Percentiles rank a stretch among this genome's conserved stretches.
phyloP scores from a whole-genome alignment of 2,113 vertebrate species.

The Eira barbara region DNA sequence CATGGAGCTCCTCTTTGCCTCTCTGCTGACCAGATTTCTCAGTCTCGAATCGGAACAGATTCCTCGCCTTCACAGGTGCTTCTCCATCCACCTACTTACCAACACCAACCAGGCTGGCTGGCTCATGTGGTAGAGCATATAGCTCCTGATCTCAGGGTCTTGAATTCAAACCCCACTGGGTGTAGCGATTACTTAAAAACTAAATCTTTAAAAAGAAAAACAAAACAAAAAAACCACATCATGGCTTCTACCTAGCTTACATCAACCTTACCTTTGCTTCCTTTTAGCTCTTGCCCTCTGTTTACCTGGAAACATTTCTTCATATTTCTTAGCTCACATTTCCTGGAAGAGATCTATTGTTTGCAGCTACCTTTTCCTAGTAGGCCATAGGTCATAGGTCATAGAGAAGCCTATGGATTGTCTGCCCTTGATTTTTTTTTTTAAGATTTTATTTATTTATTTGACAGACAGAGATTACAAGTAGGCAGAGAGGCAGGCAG shows the following conservation, averaged over 20 bases:
- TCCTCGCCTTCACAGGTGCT: neutral
- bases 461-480: too few relatives aligned
- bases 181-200: neutral
- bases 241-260: accelerated
- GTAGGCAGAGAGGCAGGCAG: too few relatives aligned
- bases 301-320: neutral
- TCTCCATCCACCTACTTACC: neutral
- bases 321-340: neutral
- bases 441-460: too few relatives aligned
- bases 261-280: neutral
- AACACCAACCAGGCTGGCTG: neutral
- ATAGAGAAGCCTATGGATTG: neutral
- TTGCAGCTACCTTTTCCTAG: neutral
- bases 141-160: neutral
- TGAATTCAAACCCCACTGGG: neutral
- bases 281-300: neutral
- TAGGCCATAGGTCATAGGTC: neutral
- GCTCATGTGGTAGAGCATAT: neutral
- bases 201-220: neutral
- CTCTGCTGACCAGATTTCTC: neutral
- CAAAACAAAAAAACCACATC: neutral
- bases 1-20: neutral
- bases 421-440: neutral
- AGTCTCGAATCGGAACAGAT: neutral
- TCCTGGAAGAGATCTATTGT: neutral